A percentile compares a stretch with the other conserved stretches of the same genome.
Evolutionary conservation across 2,888 invertebrate species (phyloP).

Genomic region (Callimorpha dominula): DNA sequence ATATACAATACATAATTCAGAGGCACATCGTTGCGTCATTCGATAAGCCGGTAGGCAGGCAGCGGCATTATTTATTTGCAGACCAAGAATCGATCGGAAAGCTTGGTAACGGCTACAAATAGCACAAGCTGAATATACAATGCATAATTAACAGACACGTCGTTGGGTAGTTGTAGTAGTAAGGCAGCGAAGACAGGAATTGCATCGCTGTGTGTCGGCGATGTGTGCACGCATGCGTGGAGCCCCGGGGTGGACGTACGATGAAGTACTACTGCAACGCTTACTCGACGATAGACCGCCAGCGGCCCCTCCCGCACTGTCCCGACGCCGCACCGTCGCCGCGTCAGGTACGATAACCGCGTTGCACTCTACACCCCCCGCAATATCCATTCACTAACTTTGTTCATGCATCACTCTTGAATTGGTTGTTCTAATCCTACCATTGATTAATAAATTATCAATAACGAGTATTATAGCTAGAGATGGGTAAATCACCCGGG

Average conservation of each 20-base stretch:
- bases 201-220: constrained; percentile 8
- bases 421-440: no score
- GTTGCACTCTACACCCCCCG: not conserved
- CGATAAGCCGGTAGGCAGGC: no score
- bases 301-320: not conserved
- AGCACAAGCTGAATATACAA: constrained; percentile 11
- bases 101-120: constrained; percentile 13
- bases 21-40: not conserved
- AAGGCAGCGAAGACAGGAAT: constrained; percentile 9
- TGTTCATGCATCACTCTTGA: not conserved
- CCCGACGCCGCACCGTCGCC: not conserved
- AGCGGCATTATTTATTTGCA: not conserved
- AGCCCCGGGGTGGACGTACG: constrained; percentile 3
- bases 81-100: constrained; percentile 5
- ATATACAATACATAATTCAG: not conserved
- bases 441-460: no score
- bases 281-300: constrained; percentile 8
- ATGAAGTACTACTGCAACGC: constrained; percentile 3
- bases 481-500: no score
- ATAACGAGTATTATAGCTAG: no score
- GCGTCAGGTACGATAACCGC: not conserved
- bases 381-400: constrained; percentile 7
- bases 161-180: not conserved
- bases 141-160: constrained; percentile 15
- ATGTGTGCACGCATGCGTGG: constrained; percentile 5